Evolutionary conservation across 2,888 invertebrate genomes (phyloP).

Genomic region (Masnerella sp.): DNA sequence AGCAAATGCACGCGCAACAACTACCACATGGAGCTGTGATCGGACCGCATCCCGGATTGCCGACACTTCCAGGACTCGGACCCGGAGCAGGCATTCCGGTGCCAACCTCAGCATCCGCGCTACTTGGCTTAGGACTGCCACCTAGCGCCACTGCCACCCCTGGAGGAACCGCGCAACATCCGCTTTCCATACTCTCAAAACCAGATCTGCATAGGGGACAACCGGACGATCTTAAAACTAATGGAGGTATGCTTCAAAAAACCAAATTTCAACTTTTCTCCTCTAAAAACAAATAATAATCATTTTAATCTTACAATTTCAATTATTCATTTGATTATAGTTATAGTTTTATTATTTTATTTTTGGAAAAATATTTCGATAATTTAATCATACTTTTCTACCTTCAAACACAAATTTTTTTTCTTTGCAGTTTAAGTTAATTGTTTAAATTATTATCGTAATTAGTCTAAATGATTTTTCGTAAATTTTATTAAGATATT

Average conservation of each 20-base stretch:
- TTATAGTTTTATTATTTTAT: too few species aligned
- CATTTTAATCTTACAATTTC: too few species aligned
- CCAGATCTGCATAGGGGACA: slow-evolving; percentile 85
- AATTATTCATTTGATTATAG: too few species aligned
- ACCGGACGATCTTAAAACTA: slow-evolving; percentile 86
- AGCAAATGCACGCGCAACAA: slow-evolving; percentile 96
- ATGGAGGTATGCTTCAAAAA: slow-evolving; percentile 81
- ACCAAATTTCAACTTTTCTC: too few species aligned
- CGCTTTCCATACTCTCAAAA: slow-evolving; percentile 87
- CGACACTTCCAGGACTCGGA: slow-evolving; percentile 79
- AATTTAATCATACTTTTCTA: too few species aligned
- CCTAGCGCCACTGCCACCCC: slow-evolving; percentile 80
- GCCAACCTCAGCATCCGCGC: slow-evolving; percentile 78
- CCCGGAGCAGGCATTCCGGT: slow-evolving; percentile 78
- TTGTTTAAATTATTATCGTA: too few species aligned
- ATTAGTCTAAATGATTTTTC: too few species aligned
- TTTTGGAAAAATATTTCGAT: too few species aligned
- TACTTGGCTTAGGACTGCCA: slow-evolving; percentile 78
- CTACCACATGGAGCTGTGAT: slow-evolving; percentile 84
- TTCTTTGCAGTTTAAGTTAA: too few species aligned
- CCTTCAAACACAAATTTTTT: too few species aligned
- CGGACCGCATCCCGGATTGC: slow-evolving; percentile 84
- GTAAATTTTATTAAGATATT: too few species aligned
- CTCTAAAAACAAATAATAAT: too few species aligned
- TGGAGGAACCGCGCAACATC: slow-evolving; percentile 84